Percentiles rank a stretch among this genome's conserved stretches.
These are phyloP conservation scores for Ceratina japonica DNA, from an alignment of 1,140 invertebrate species.

Conservation along the genomic window DNA sequence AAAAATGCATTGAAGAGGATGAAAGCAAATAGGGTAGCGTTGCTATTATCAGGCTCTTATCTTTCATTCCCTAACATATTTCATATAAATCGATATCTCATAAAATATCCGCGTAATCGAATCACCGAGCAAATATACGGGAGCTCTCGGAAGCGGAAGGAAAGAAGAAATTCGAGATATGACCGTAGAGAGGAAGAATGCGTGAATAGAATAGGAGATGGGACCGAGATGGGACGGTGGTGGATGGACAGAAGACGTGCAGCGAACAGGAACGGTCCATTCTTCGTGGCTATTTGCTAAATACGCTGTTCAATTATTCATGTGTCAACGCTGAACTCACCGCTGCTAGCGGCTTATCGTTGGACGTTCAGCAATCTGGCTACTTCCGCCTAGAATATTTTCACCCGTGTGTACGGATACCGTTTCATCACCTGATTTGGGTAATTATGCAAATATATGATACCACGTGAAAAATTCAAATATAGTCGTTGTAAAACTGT, in stretches of 20 bases:
- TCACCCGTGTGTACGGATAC: slow-evolving; percentile 7
- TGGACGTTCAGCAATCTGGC: slow-evolving; percentile 41
- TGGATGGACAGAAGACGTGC: slow-evolving; percentile 30
- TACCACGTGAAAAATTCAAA: no score
- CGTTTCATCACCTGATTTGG: not conserved
- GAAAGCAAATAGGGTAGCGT: not conserved
- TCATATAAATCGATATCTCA: no score
- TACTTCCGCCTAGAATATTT: not conserved
- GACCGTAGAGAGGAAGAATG: not conserved
- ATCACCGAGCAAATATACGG: no score
- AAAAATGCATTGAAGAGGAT: not conserved
- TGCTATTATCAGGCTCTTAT: no score
- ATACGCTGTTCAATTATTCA: slow-evolving; percentile 66
- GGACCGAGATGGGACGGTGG: not conserved
- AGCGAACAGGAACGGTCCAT: slow-evolving; percentile 18
- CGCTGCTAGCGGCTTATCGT: slow-evolving; percentile 46
- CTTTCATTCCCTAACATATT: no score
- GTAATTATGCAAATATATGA: no score
- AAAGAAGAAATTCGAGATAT: no score
- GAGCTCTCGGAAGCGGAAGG: no score
- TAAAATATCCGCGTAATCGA: no score
- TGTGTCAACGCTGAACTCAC: slow-evolving; percentile 56
- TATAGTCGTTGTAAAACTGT: no score
- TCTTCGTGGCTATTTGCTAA: slow-evolving; percentile 62
- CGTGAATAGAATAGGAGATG: not conserved